Evolutionary conservation across 2,888 invertebrate genomes (phyloP), one percentile per base, ranked within the genome.

Genomic region (Siphlonurus alternatus): DNA sequence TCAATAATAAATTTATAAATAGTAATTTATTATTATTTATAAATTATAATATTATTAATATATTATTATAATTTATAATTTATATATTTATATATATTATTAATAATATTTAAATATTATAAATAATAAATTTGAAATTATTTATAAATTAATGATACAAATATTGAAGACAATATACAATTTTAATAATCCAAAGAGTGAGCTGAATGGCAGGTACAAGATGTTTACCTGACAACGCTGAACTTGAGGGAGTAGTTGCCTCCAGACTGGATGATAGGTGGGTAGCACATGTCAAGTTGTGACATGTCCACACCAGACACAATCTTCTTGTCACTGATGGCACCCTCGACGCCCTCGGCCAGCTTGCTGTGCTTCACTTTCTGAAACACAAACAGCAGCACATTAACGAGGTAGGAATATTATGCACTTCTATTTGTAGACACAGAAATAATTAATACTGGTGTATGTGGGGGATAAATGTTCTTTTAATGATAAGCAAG

Each of bases 261-360:
- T 7, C 99, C 99, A 51, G 97, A 98, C 75, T 99, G 99, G 71
- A 99, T 93, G 65, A 99, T 99, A 0, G 99, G 93, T 0, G 97
- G 95, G 75, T 98, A 99, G 73, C 98, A 99, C 86, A 95, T 92
- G 72, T 99, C 98, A 2, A 98, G 83, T 74, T 94, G 89, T 24
- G 85, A 83, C 2, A 87, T 84, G 76, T 96, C 96, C 1, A 94
- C 88, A 1, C 91, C 90, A 10, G 88, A 84, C 1, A 97, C 92
- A 76, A 94, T 96, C 77, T 98, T 97, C 73, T 95, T 95, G 74
- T 96, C 94, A n/a, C 86, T 85, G 71, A 96, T 84, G 0, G 95
- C 95, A 18, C 87, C 82, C 75, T 98, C 97, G 1, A 97, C 92
- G 10, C 94, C 94, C 76, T 96, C 95, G 0, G 97, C 89, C 19